Evolutionary conservation across 2,797 vertebrate species (phyloP).

Genomic region (Enteromius fasciolatus): DNA sequence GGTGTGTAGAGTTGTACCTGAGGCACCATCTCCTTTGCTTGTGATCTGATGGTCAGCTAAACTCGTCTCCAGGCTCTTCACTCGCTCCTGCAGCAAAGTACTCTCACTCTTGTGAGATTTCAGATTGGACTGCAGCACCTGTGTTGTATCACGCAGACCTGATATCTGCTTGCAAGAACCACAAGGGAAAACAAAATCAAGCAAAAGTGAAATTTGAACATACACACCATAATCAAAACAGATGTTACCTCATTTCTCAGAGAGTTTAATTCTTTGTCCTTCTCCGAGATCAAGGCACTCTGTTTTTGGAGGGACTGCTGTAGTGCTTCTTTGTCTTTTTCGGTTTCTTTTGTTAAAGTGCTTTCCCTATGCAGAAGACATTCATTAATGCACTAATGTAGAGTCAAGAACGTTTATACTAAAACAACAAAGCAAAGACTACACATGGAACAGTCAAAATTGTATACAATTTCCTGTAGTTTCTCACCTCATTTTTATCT

Average conservation of each 20-base stretch:
- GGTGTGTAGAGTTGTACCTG: conserved; percentile 71
- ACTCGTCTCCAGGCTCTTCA: conserved; percentile 87
- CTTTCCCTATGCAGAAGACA: conserved; percentile 78
- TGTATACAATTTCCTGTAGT: background rate
- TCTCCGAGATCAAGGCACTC: conserved; percentile 92
- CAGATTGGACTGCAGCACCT: conserved; percentile 83
- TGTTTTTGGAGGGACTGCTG: conserved; percentile 87
- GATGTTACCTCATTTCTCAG: conserved; percentile 85
- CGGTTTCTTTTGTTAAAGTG: conserved; percentile 82
- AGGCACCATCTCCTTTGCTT: conserved; percentile 65
- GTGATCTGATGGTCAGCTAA: conserved; percentile 75
- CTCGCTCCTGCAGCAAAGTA: conserved; percentile 82
- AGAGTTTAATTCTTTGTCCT: conserved; percentile 87
- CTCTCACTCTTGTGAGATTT: conserved; percentile 90
- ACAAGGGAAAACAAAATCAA: background rate
- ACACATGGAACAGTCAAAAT: background rate
- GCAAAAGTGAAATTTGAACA: background rate
- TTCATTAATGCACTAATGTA: background rate
- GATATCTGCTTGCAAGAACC: conserved; percentile 76
- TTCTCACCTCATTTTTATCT: conserved; percentile 91
- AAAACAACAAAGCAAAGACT: background rate
- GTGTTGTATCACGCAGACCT: conserved; percentile 79
- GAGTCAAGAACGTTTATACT: background rate
- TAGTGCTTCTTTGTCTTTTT: conserved; percentile 86
- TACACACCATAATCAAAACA: background rate